Evolutionary conservation across 2,113 vertebrate genomes (phyloP).

Genomic region (Podocnemis expansa): DNA sequence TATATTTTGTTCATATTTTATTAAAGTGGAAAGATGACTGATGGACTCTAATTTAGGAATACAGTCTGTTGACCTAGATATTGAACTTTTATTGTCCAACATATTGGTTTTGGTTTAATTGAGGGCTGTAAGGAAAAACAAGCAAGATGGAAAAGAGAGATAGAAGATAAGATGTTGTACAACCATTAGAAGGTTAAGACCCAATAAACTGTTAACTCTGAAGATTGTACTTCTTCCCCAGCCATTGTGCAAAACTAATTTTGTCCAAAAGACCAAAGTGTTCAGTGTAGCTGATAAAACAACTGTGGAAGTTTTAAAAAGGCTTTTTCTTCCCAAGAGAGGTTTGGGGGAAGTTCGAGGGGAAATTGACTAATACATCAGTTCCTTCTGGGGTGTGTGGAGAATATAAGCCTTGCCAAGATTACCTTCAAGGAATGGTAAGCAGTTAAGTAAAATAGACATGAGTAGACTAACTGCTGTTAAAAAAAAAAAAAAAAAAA

Average conservation of each 20-base stretch:
- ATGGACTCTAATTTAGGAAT: background rate
- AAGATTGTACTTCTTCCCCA: background rate
- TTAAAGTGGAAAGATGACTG: background rate
- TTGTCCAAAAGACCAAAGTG: too few relatives aligned
- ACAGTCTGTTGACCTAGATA: background rate
- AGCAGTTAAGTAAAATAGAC: background rate
- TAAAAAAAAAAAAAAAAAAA: background rate
- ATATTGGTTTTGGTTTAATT: background rate
- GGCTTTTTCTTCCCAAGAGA: background rate
- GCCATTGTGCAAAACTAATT: background rate
- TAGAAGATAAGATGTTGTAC: background rate
- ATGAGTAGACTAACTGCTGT: background rate
- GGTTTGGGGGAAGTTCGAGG: background rate
- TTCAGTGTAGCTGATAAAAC: too few relatives aligned
- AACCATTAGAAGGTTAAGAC: too few relatives aligned
- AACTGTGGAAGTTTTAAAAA: background rate
- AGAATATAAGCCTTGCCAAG: background rate
- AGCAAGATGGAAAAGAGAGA: background rate
- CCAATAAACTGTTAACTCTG: background rate
- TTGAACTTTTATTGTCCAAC: background rate
- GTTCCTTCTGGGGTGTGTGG: background rate
- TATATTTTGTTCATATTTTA: background rate
- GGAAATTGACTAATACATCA: background rate
- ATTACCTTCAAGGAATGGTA: background rate
- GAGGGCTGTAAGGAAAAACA: background rate